Evolutionary conservation across 2,113 vertebrate genomes (phyloP), one percentile per base, ranked within the genome.

Genomic region (Typhlomys cinereus): DNA sequence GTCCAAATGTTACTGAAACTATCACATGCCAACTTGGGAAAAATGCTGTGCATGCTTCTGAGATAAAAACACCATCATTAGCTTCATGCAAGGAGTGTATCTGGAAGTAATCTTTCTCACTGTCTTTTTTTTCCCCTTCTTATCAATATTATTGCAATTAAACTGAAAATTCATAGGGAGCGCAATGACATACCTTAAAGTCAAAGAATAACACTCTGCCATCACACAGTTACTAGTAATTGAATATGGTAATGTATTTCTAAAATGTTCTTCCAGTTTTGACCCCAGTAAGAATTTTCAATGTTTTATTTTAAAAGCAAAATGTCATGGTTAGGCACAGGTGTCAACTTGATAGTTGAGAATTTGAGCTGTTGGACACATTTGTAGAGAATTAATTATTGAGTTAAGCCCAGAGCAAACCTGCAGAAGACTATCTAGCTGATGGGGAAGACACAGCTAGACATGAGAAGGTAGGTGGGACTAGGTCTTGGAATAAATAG

Each of bases 61-160:
- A 92, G 73, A 93, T 91, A 85, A 96, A 44, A 64, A 20, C 75
- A 87, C n/a, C 85, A 73, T 79, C 64, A 82, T 61, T 39, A 73
- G 81, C 20, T 54, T 62, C 8, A 31, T 41, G 36, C 36, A 80
- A 71, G 14, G 18, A 61, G 67, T 61, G 17, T 34, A 62, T 36
- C 52, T 50, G 48, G 20, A 31, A 70, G 48, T 61, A 85, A 46
- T 9, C 14, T 66, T 93, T 91, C 67, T 84, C 27, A 17, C 76
- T 62, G 4, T 3, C 71, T 83, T 84, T 23, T 50, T 14, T 70
- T 74, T 15, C n/a, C 70, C 17, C 50, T 64, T 36, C 8, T 23
- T 20, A 1, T 85, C 29, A 39, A 70, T 48, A 85, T 52, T 85
- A 46, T n/a, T 84, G 25, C 29, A 44, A 6, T 46, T 52, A 94